Percentiles rank a stretch among this genome's conserved stretches.
phyloP scores from a whole-genome alignment of 1,140 invertebrate species.

The Scaptomyza hsui region DNA sequence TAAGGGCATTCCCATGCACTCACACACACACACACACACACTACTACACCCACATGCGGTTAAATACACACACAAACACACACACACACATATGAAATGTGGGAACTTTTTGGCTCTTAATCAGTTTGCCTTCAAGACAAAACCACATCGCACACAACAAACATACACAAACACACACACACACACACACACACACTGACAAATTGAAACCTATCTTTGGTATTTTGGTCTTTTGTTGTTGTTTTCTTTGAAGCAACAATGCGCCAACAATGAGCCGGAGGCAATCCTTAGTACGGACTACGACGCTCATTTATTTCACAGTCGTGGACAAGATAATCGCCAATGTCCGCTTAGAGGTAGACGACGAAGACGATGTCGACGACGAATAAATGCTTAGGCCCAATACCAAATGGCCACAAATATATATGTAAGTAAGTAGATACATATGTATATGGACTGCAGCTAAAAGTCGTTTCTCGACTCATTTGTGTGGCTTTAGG shows the following conservation, averaged over 20 bases:
- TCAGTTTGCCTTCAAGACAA: conserved; percentile 49
- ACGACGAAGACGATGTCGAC: conserved; percentile 17
- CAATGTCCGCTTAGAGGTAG: conserved; percentile 78
- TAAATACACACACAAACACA: conserved; percentile 21
- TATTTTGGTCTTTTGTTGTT: conserved; percentile 55
- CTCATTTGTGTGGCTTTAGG: conserved; percentile 61
- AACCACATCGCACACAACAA: conserved; percentile 42
- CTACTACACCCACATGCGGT: conserved; percentile 40
- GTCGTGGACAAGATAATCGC: conserved; percentile 82
- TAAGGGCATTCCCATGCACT: conserved; percentile 65
- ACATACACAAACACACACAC: conserved; percentile 24
- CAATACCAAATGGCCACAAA: conserved; percentile 35
- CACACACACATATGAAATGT: conserved; percentile 44
- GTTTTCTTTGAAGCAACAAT: conserved; percentile 76
- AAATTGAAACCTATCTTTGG: conserved; percentile 73
- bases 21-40: conserved; percentile 22
- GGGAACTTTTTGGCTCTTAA: conserved; percentile 57
- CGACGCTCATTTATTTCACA: conserved; percentile 82
- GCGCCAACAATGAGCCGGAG: conserved; percentile 64
- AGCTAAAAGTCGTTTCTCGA: conserved; percentile 26
- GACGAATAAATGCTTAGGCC: conserved; percentile 38
- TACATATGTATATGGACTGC: conserved; percentile 20
- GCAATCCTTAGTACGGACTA: conserved; percentile 75
- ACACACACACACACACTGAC: conserved; percentile 56
- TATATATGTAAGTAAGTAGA: background rate